Percentiles rank a stretch among this genome's conserved stretches.
Evolutionary conservation across 2,797 vertebrate genomes (phyloP).

Genomic region (Acanthopagrus latus): DNA sequence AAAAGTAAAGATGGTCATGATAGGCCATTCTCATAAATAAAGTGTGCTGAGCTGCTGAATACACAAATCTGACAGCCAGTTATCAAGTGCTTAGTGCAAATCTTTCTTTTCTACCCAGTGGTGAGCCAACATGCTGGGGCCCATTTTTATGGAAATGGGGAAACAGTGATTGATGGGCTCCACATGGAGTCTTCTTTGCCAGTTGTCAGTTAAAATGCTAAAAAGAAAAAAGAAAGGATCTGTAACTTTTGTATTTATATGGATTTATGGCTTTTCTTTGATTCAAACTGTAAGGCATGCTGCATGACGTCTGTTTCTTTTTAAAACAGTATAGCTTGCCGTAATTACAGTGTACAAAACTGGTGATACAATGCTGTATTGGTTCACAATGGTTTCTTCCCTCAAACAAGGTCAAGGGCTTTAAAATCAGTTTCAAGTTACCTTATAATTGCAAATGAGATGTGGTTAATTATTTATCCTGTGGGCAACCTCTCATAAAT

Average conservation of each 20-base stretch:
- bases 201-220: conserved; percentile 13
- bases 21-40: conserved; percentile 2
- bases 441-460: conserved; percentile 45
- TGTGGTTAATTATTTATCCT: conserved; percentile 55
- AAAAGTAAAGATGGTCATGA: conserved; percentile 22
- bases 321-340: conserved; percentile 27
- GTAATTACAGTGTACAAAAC: conserved; percentile 49
- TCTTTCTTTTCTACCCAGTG: conserved; percentile 9
- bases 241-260: background rate
- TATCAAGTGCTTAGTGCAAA: conserved; percentile 16
- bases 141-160: conserved; percentile 17
- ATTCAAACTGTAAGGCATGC: conserved; percentile 40
- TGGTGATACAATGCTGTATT: conserved; percentile 41
- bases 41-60: conserved; percentile 4
- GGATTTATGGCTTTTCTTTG: conserved; percentile 11
- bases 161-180: conserved; percentile 6
- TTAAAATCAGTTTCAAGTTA: conserved; percentile 48
- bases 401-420: conserved; percentile 44
- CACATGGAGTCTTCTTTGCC: conserved; percentile 16
- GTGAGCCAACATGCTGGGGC: conserved; percentile 10
- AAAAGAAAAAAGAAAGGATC: background rate
- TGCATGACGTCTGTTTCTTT: conserved; percentile 37
- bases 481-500: conserved; percentile 40
- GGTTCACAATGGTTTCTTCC: conserved; percentile 50
- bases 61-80: conserved; percentile 21